Evolutionary conservation across 2,113 vertebrate species (phyloP).

Genomic region (zebrafish (Danio rerio)): DNA sequence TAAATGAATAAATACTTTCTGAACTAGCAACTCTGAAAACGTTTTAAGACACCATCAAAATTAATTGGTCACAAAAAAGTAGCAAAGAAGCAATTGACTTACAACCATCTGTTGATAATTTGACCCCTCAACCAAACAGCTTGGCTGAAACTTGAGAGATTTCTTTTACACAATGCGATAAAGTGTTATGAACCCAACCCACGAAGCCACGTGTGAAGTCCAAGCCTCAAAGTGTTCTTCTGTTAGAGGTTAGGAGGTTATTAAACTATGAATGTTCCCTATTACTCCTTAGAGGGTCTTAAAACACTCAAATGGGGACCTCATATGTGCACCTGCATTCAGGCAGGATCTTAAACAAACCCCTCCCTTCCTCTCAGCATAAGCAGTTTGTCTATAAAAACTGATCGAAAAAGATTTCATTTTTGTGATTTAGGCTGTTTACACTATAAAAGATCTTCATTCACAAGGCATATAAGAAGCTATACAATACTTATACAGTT

Average conservation of each 20-base stretch:
- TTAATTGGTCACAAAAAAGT: neutral
- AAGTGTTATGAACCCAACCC: constrained; percentile 46
- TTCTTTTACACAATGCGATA: constrained; percentile 46
- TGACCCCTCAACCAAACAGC: constrained; percentile 46
- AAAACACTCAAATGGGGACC: constrained; percentile 3
- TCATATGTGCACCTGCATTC: constrained; percentile 47
- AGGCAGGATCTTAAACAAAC: constrained; percentile 20
- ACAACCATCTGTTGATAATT: constrained; percentile 52
- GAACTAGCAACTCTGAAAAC: neutral
- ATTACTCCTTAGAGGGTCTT: constrained; percentile 43
- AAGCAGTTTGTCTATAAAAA: neutral
- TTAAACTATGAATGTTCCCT: constrained; percentile 44
- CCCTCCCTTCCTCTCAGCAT: constrained; percentile 26
- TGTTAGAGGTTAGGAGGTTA: constrained; percentile 49
- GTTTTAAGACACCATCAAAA: neutral
- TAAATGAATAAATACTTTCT: neutral
- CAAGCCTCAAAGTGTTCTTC: constrained; percentile 27
- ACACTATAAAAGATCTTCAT: too few relatives aligned
- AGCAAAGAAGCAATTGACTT: constrained; percentile 40
- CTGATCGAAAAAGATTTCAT: too few relatives aligned
- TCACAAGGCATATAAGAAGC: too few relatives aligned
- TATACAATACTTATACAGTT: too few relatives aligned
- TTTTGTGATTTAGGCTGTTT: too few relatives aligned
- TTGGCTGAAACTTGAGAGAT: constrained; percentile 49
- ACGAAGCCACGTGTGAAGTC: constrained; percentile 34